These are phyloP conservation scores for Marcusenius ussheri DNA, from an alignment of 2,113 vertebrate species.

Conservation along the genomic window DNA sequence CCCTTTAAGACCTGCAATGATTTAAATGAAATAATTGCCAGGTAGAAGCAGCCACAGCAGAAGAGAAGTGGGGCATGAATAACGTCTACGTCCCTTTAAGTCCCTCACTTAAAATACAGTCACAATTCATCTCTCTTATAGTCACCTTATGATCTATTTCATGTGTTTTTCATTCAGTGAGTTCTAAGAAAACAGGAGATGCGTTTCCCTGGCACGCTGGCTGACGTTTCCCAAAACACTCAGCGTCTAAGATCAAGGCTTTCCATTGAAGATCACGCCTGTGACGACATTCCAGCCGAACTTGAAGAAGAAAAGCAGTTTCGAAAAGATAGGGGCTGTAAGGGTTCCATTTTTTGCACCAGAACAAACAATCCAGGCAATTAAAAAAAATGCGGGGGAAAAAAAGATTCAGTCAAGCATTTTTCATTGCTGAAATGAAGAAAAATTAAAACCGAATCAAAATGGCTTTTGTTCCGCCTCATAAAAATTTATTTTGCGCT, in stretches of 20 bases:
- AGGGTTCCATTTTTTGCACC: conserved; percentile 8
- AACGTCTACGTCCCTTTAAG: not conserved
- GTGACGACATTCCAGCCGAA: not conserved
- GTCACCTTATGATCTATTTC: not conserved
- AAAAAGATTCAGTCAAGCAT: not conserved
- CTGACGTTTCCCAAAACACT: not conserved
- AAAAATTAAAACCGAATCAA: not conserved
- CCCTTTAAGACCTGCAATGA: not conserved
- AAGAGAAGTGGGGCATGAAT: not conserved
- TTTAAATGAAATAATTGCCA: not conserved
- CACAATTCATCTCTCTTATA: not conserved
- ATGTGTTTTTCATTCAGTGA: not conserved
- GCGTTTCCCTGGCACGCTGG: not conserved
- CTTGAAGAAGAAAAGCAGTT: not conserved
- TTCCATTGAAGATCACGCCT: not conserved
- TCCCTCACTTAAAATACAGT: not conserved
- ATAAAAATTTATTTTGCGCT: conserved; percentile 22
- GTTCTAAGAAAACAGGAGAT: not conserved
- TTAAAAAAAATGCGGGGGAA: not conserved
- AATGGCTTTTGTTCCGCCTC: conserved; percentile 6
- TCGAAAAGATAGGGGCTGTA: conserved; percentile 10
- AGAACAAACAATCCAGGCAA: conserved; percentile 7
- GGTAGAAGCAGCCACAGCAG: not conserved
- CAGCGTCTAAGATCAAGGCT: not conserved
- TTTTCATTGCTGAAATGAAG: not conserved